Conservation (phyloP, 2,797 vertebrate species). For the Phataginus tricuspis region DNA sequence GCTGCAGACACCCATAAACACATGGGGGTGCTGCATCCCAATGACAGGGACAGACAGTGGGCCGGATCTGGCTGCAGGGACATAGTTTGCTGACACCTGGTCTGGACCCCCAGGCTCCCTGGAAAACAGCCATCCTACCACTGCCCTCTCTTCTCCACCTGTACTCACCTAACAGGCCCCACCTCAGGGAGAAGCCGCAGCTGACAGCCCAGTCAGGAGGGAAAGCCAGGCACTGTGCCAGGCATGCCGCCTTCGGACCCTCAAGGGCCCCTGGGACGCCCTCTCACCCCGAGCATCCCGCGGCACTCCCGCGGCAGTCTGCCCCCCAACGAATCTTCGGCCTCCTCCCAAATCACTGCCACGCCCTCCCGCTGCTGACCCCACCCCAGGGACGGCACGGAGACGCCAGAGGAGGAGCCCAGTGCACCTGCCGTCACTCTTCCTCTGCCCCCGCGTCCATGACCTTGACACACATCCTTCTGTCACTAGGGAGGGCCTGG, state of each 20-base stretch:
- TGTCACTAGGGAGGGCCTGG: not conserved
- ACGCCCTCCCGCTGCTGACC: not conserved
- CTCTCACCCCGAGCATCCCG: not conserved
- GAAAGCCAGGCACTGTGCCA: not conserved
- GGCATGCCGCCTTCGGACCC: not conserved
- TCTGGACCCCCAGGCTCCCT: not conserved
- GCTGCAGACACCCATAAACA: rapidly evolving
- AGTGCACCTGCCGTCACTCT: not conserved
- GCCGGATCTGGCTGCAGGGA: not conserved
- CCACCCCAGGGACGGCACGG: not conserved
- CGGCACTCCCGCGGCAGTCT: not conserved
- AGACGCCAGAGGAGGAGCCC: not conserved
- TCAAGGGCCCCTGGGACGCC: not conserved
- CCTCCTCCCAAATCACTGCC: not conserved
- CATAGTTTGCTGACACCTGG: not conserved
- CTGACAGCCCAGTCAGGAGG: too few relatives aligned
- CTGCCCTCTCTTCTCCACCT: too few relatives aligned
- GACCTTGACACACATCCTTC: not conserved
- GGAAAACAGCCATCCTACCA: not conserved
- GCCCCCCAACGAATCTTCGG: not conserved
- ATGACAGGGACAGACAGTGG: not conserved
- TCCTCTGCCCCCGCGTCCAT: not conserved
- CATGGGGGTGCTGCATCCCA: not conserved
- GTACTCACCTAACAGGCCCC: not conserved
- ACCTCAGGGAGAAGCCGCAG: not conserved